These are phyloP conservation scores for Cantharis flavilabris DNA, from an alignment of 2,888 invertebrate species.

Conservation along the genomic window DNA sequence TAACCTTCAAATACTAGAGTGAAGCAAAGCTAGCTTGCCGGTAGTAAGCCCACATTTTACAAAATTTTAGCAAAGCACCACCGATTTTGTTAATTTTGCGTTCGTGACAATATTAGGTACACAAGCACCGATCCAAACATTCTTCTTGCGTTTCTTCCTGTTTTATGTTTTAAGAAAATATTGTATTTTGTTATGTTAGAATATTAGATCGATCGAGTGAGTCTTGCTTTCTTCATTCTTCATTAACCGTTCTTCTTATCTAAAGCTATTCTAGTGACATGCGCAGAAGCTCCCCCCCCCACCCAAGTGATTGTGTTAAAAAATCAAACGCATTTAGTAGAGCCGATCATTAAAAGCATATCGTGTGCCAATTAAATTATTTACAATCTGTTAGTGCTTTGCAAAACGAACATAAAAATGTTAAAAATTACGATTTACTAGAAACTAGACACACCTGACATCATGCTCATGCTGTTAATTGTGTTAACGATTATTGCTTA, in stretches of 20 bases:
- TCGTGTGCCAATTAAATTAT: background rate
- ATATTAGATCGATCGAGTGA: slow-evolving; percentile 7
- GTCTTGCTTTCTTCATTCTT: slow-evolving; percentile 20
- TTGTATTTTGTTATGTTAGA: background rate
- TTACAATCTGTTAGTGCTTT: background rate
- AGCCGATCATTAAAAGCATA: background rate
- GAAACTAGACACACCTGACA: slow-evolving; percentile 7
- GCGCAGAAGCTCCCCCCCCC: slow-evolving; percentile 21
- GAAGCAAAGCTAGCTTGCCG: slow-evolving; percentile 39
- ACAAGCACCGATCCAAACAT: slow-evolving; percentile 1
- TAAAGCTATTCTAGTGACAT: slow-evolving; percentile 20
- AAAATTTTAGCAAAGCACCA: slow-evolving; percentile 19
- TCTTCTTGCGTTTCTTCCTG: slow-evolving; percentile 10
- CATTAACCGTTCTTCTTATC: background rate
- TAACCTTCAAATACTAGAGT: slow-evolving; percentile 38
- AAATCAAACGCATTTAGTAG: background rate
- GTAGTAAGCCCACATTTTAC: slow-evolving; percentile 27
- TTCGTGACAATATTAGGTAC: slow-evolving; percentile 3
- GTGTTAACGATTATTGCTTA: slow-evolving; percentile 9
- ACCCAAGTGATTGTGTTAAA: background rate
- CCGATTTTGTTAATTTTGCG: background rate
- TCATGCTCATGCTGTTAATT: slow-evolving; percentile 25
- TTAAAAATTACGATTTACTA: background rate
- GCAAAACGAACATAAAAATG: background rate
- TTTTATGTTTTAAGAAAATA: background rate